Conservation (phyloP, 2,113 vertebrate genomes). For the Petromus typicus region DNA sequence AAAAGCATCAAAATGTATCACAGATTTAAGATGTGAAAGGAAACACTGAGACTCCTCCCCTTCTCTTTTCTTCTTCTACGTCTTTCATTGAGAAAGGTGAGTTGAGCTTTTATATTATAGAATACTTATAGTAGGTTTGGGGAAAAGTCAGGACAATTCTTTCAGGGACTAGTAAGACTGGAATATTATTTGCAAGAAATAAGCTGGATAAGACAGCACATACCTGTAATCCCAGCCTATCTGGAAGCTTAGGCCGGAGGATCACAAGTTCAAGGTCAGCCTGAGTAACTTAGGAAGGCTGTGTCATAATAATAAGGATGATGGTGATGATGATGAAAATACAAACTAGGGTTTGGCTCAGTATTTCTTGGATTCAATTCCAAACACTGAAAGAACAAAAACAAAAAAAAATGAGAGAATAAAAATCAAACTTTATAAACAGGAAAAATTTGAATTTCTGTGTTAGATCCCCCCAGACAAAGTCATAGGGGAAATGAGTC, state of each 20-base stretch:
- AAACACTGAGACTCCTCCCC: not conserved
- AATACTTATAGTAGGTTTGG: not conserved
- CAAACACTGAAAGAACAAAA: not conserved
- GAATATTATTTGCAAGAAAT: not conserved
- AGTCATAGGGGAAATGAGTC: not conserved
- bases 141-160: not conserved
- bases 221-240: not conserved
- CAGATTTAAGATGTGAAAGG: not conserved
- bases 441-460: not conserved
- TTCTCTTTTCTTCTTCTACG: not conserved
- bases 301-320: not conserved
- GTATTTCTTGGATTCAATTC: not conserved
- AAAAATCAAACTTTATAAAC: not conserved
- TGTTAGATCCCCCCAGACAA: not conserved
- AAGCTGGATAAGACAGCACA: not conserved
- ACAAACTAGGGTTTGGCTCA: not conserved
- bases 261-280: not conserved
- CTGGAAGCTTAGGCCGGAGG: not conserved
- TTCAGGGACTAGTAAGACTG: not conserved
- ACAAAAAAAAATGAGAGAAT: not conserved
- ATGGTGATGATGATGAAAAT: not conserved
- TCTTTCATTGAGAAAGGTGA: not conserved
- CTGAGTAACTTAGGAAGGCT: not conserved
- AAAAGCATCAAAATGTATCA: not conserved
- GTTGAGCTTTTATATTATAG: not conserved